phyloP scores from a whole-genome alignment of 2,113 vertebrate genomes.

The Melanocharis versteri region DNA sequence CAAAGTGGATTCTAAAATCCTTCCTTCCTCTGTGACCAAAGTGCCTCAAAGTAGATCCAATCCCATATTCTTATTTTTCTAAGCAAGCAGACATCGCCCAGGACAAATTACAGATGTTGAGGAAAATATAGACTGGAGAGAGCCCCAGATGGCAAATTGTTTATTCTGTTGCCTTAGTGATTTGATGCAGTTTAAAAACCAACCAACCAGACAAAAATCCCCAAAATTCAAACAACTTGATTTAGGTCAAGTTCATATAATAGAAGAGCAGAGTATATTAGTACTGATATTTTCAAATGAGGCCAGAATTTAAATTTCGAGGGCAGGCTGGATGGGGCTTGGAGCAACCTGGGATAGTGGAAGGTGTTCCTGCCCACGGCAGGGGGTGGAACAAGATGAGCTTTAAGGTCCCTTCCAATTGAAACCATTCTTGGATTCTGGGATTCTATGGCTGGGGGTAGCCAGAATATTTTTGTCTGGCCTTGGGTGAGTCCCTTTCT shows the following conservation, averaged over 20 bases:
- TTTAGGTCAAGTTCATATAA: background rate
- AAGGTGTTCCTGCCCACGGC: background rate
- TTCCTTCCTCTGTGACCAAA: background rate
- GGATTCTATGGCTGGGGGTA: background rate
- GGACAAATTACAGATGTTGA: background rate
- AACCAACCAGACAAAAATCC: background rate
- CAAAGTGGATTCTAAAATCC: background rate
- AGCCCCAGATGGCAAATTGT: background rate
- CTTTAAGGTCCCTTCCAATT: background rate
- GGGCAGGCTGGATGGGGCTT: background rate
- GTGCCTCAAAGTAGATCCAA: background rate
- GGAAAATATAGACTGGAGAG: background rate
- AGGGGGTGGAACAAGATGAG: rapidly evolving
- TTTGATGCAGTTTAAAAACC: background rate
- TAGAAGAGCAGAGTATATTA: background rate
- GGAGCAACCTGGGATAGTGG: background rate
- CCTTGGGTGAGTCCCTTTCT: background rate
- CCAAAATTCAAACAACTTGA: background rate
- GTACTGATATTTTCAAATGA: background rate
- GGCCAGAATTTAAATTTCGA: background rate
- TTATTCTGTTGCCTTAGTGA: background rate
- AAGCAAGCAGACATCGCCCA: background rate
- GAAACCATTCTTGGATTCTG: background rate
- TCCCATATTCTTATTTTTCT: background rate
- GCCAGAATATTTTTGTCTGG: background rate